Base-by-base conservation (phyloP, 2,888 invertebrate species). In the Ametastegia equiseti region DNA sequence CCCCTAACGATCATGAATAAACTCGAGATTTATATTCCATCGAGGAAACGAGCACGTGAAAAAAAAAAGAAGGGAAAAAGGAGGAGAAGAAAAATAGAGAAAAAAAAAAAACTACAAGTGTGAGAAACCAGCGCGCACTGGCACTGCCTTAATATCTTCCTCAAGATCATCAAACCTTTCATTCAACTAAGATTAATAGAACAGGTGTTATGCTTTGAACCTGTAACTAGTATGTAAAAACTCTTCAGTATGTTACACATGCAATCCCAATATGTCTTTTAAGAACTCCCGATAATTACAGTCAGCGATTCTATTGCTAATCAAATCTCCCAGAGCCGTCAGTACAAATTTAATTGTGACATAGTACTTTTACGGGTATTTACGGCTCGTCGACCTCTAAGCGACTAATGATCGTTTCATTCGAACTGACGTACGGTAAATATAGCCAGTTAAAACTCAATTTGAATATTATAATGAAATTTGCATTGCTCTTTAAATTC, bases 391-490 rank as follows among this genome's bases (percentile, higher is more conserved):
- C n/a, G n/a, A n/a, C n/a, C n/a, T n/a, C n/a, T n/a, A n/a, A n/a
- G n/a, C n/a, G n/a, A n/a, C n/a, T n/a, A n/a, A n/a, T n/a, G n/a
- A n/a, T n/a, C n/a, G n/a, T n/a, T n/a, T n/a, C n/a, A n/a, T n/a
- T n/a, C n/a, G 39, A 39, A 9, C n/a, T 23, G 36, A 39, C 45
- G 27, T 71, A 71, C 71, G 47, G 71, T 71, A 71, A 71, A 47
- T n/a, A n/a, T 71, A 5, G 30, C 27, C 47, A 47, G 47, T 71
- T 71, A 71, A 71, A 71, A 45, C 2, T 2, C 7, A 71, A 71
- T 71, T 71, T 71, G 6, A 45, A 45, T n/a, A 69, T 39, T 42
- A 69, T 36, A 86, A 84, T 84, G 85, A 84, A 84, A 86, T 84
- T 86, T 85, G 81, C 82, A 83, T 81, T 82, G 77, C 67, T 80